phyloP scores from a whole-genome alignment of 2,888 invertebrate species.

The Melieria crassipennis region DNA sequence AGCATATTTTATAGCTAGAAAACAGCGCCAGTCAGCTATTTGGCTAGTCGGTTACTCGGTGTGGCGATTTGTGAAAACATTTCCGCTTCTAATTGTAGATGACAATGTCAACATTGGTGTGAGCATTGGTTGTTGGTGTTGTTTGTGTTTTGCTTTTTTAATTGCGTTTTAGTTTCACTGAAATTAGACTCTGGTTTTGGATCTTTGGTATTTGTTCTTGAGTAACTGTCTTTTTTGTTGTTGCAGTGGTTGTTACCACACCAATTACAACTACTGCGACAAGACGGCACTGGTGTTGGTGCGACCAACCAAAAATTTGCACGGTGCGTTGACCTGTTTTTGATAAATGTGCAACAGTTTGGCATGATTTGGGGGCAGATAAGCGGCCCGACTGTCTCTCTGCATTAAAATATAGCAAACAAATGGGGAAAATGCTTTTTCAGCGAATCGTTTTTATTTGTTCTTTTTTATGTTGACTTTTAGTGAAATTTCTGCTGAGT shows the following conservation, averaged over 20 bases:
- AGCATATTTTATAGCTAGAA: constrained; percentile 12
- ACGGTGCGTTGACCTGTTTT: constrained; percentile 33
- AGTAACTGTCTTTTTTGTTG: not conserved
- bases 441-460: not conserved
- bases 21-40: not conserved
- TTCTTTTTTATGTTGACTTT: not conserved
- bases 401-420: not conserved
- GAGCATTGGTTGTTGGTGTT: not conserved
- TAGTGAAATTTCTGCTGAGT: not conserved
- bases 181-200: constrained; percentile 5
- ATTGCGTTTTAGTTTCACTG: constrained; percentile 19
- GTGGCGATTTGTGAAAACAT: not conserved
- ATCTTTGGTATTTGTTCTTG: not conserved
- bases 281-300: too few species aligned
- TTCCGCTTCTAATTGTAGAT: not conserved
- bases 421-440: too few species aligned
- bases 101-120: not conserved
- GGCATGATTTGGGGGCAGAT: constrained; percentile 56
- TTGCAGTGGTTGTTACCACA: not conserved
- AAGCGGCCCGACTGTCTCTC: constrained; percentile 25
- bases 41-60: not conserved
- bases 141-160: not conserved
- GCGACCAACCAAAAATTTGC: too few species aligned
- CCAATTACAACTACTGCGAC: too few species aligned
- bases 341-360: constrained; percentile 59